phyloP scores from a whole-genome alignment of 2,797 vertebrate genomes.

The Helostoma temminkii region DNA sequence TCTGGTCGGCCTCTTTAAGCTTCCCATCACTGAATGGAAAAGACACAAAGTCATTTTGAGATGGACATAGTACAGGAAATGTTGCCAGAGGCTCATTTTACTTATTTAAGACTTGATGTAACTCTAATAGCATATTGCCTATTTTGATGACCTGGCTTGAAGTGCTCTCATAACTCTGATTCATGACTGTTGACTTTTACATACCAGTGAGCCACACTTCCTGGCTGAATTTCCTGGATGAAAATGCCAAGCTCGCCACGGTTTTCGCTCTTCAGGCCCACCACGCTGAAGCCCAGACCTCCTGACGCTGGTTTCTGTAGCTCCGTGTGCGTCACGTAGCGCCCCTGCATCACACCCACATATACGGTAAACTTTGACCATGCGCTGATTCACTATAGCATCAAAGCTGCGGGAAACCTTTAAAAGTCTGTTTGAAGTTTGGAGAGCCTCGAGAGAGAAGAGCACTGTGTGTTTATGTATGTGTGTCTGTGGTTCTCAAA shows the following conservation, averaged over 20 bases:
- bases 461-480: background rate
- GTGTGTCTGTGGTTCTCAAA: conserved; percentile 21
- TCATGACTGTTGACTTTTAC: background rate
- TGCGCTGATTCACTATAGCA: conserved; percentile 43
- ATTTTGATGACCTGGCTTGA: background rate
- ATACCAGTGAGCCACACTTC: conserved; percentile 94
- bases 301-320: conserved; percentile 91
- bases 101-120: no score
- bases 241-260: conserved; percentile 97
- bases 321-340: conserved; percentile 89
- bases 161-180: background rate
- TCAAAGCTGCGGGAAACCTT: conserved; percentile 65
- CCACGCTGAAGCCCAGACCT: conserved; percentile 96
- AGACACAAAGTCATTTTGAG: background rate
- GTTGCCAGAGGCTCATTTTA: background rate
- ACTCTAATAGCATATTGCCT: background rate
- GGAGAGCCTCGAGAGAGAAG: conserved; percentile 53
- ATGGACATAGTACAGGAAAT: background rate
- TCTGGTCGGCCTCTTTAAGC: conserved; percentile 96
- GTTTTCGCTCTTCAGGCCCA: conserved; percentile 95
- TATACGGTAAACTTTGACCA: conserved; percentile 20
- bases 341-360: conserved; percentile 85
- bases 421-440: conserved; percentile 69
- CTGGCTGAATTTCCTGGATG: conserved; percentile 96
- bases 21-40: conserved; percentile 88